Evolutionary conservation across 2,888 invertebrate species (phyloP), one percentile per base, ranked within the genome.

Genomic region (Crematogaster levior): DNA sequence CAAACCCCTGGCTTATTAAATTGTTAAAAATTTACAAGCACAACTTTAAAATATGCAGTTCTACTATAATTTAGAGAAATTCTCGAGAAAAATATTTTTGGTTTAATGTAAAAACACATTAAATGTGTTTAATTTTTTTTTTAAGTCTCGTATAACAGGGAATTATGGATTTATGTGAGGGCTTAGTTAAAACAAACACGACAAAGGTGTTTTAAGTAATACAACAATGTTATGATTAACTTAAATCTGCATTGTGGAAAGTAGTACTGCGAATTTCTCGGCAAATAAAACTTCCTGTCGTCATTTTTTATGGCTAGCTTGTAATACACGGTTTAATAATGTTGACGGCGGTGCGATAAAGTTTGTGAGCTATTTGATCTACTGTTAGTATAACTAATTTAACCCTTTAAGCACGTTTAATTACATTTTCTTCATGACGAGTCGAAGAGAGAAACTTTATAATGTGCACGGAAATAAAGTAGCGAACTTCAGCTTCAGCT

Each of bases 391-490:
- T 46, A 34, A 46, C 34, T 68, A 77, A 68, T 77, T 66, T 56
- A n/a, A n/a, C 24, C 34, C 70, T 79, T 53, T 40, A 77, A 79
- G 24, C 34, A 12, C 34, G 77, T 27, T 68, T 46, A 77, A 56
- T 27, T 30, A 56, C 43, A 56, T 79, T 79, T 70, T 43, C 68
- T 68, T 70, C 43, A 24, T 24, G 34, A 30, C 43, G 53, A 66
- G 43, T n/a, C 56, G 30, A 1, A 51, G 65, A 53, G 56, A 56
- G 18, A 77, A 68, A 79, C 43, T 79, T 79, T 56, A 24, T 68
- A 77, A 75, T 37, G 51, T 12, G 30, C 65, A 48, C 15, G 34
- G 68, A 77, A 68, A 77, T 77, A 77, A 68, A 56, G 43, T 56
- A 24, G 56, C 43, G 21, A 68, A 56, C 43, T 72, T 40, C 5